Evolutionary conservation across 1,140 invertebrate genomes (phyloP), one percentile per base, ranked within the genome.

Genomic region (Ostrea denselamellosa): DNA sequence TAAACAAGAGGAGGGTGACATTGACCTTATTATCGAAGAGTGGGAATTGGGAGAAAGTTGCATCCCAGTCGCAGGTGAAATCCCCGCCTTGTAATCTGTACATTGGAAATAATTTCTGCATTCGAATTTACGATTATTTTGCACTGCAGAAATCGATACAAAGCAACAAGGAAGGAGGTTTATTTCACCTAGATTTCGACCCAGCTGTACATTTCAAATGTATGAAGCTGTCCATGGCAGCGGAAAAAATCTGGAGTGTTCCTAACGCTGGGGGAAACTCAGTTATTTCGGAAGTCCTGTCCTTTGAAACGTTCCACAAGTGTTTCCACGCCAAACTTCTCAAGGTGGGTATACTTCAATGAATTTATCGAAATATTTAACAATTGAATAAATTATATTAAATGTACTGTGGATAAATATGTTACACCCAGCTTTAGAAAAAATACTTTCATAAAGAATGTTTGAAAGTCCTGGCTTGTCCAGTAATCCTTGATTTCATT

Each of bases 251-350:
- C 8, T 77, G 87, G 62, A 87, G 89, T 54, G 90, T 93, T 19
- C 93, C 93, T 10, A 94, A 94, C 82, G 94, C 94, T 51, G 94
- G 94, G 3, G 94, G 94, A 22, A 94, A 89, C 62, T 94, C 94
- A 8, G 90, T 94, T 0, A 87, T 93, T 17, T 94, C 94, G 9
- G 94, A 94, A 87, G 92, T 93, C 8, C 83, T 94, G 44, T 94
- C 94, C n/a, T 94, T 92, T 86, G 94, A 94, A 89, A 51, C 94
- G 44, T 86, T 94, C n/a, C 86, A 89, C 68, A 92, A 90, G 56
- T 93, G 92, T 89, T 94, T 93, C 87, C 87, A 91, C 9, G 93
- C 93, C 22, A 89, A 90, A 83, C 86, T 94, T 17, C 8, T 93
- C 0, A 93, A 94, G 93, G 93, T 94, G 90, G 86, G 85, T 86